Evolutionary conservation across 37 sponge, comb jelly and placozoan species (phyloP), one percentile per base, ranked within the genome.

Genomic region (Tethya wilhelma): DNA sequence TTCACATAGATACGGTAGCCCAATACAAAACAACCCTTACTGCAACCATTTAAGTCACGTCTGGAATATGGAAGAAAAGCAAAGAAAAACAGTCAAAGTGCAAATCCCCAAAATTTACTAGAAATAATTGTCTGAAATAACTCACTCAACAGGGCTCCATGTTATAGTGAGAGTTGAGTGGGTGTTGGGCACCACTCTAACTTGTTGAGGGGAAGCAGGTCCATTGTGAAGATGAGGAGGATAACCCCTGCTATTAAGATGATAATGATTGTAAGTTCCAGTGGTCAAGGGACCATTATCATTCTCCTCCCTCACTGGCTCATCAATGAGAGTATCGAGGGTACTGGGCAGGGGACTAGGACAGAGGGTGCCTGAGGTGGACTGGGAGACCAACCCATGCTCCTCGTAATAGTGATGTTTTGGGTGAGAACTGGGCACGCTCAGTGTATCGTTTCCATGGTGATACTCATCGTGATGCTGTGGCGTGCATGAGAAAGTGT

Each of bases 1-100:
- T 76, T 80, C 30, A 81, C 70, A 55, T 87, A 87, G 43, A 87
- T 56, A 43, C 88, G 56, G 71, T 87, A 87, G 49, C 88, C 88
- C 30, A 87, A 71, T 23, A 87, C 82, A 56, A 31, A 76, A 44
- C 20, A 73, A 5, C 82, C 82, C 75, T 75, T 68, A 57, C 76
- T 81, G 44, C 80, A 44, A 28, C 87, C 80, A 7, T 79, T 45
- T 0, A 5, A 0, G 41, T 79, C 75, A 9, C 87, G 63, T n/a
- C 87, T 86, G 42, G n/a, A n/a, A n/a, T n/a, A n/a, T n/a, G n/a
- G n/a, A n/a, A 45, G 39, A 28, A 41, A 12, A 20, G 23, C 3
- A 44, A 19, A 42, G 4, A 29, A 67, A 36, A 9, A 67, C 38
- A 23, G 11, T n/a, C 9, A n/a, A n/a, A 25, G 63, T 14, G 22